Conservation (phyloP, 1,140 invertebrate genomes). For the Drosophila rhopaloa region DNA sequence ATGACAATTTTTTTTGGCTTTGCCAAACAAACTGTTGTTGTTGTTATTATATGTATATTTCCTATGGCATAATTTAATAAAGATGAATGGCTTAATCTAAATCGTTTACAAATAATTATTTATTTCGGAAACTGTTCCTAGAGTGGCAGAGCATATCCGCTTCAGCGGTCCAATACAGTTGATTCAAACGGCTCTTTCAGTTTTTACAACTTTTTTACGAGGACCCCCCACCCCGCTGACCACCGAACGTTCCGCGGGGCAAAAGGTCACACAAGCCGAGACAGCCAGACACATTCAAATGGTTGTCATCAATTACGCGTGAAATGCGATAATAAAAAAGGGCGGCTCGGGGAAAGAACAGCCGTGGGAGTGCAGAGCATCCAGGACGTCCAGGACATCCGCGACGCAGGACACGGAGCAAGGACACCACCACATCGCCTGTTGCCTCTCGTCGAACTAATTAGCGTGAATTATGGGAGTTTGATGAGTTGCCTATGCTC, state of each 20-base stretch:
- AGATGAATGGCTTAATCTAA: no score
- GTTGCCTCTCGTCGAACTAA: slow-evolving; percentile 56
- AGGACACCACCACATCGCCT: slow-evolving; percentile 18
- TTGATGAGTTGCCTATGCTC: slow-evolving; percentile 44
- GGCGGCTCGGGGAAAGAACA: background rate
- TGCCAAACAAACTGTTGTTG: no score
- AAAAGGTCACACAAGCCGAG: slow-evolving; percentile 27
- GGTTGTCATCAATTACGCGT: slow-evolving; percentile 70
- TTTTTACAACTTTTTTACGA: slow-evolving; percentile 40
- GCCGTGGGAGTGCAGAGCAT: slow-evolving; percentile 3
- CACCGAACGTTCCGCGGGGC: background rate
- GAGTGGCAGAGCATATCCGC: background rate
- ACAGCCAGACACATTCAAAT: slow-evolving; percentile 48
- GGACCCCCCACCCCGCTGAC: background rate
- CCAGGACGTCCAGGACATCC: background rate
- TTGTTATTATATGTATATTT: no score
- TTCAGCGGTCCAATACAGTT: background rate
- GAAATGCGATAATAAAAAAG: slow-evolving; percentile 29
- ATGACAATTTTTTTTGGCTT: no score
- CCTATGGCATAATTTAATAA: no score
- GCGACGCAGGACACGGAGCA: background rate
- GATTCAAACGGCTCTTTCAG: background rate
- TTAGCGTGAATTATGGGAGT: slow-evolving; percentile 71
- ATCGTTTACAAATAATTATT: background rate
- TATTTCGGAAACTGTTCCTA: background rate